Evolutionary conservation across 2,113 vertebrate species (phyloP).

Genomic region (Hyaena hyaena): DNA sequence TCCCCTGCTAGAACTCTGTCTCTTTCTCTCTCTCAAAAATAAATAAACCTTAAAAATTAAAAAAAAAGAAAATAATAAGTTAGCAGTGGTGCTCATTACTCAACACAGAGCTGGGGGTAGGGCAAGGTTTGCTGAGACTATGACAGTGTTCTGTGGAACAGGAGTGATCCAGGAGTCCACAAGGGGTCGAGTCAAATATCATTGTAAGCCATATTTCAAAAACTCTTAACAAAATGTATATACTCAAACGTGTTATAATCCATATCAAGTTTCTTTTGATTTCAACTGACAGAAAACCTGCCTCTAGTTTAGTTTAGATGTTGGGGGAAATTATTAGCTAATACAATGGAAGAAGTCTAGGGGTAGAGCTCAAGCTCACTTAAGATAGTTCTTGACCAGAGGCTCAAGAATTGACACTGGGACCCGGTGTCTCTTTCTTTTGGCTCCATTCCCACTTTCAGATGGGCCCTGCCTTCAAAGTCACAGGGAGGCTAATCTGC

Average conservation of each 20-base stretch:
- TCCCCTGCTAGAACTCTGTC: too few relatives aligned
- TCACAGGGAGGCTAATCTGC: not conserved
- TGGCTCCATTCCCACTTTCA: not conserved
- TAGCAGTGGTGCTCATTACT: not conserved
- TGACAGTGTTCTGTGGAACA: not conserved
- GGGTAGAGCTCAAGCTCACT: not conserved
- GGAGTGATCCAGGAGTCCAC: not conserved
- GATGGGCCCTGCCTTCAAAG: not conserved
- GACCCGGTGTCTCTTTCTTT: not conserved
- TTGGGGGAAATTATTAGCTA: not conserved
- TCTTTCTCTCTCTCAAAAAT: too few relatives aligned
- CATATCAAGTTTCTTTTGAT: not conserved
- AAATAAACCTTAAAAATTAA: too few relatives aligned
- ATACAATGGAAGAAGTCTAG: not conserved
- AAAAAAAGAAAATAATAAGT: not conserved
- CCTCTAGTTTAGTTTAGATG: not conserved
- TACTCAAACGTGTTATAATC: not conserved
- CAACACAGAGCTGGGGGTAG: not conserved
- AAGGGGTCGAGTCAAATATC: not conserved
- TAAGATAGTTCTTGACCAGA: not conserved
- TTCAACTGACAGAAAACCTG: not conserved
- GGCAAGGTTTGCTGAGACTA: not conserved
- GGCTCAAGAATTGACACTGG: not conserved
- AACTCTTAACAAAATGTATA: not conserved
- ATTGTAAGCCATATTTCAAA: constrained; percentile 12